phyloP scores from a whole-genome alignment of 1,140 invertebrate genomes.

The Diachasmimorpha longicaudata region DNA sequence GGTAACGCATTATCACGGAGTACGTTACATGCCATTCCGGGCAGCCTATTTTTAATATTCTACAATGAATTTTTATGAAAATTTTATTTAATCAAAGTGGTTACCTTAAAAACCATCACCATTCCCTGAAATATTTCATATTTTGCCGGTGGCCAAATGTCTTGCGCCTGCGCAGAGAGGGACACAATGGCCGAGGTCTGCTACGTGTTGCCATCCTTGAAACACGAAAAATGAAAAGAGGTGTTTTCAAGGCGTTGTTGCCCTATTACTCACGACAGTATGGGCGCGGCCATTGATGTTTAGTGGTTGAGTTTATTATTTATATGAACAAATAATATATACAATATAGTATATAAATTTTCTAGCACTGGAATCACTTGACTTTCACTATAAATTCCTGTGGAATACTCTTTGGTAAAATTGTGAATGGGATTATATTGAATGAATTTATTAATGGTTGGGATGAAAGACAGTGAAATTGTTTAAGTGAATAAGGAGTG shows the following conservation, averaged over 20 bases:
- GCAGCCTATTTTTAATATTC: too few species aligned
- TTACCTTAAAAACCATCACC: too few species aligned
- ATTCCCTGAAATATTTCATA: background rate
- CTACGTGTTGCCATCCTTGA: background rate
- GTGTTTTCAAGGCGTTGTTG: too few species aligned
- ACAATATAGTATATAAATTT: too few species aligned
- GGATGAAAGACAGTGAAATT: background rate
- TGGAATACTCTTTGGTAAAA: background rate
- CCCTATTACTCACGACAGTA: too few species aligned
- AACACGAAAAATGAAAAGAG: background rate
- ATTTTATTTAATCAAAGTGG: too few species aligned
- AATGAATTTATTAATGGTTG: background rate
- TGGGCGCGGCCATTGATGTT: background rate
- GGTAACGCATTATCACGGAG: too few species aligned
- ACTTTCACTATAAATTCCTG: background rate
- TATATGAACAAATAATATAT: too few species aligned
- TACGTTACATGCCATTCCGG: too few species aligned
- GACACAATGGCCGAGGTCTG: background rate
- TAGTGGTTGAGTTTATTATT: background rate
- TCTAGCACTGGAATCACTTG: background rate
- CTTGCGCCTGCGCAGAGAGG: background rate
- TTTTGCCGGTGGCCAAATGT: background rate
- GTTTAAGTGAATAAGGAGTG: background rate
- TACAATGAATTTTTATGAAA: too few species aligned
- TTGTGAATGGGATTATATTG: background rate